These are phyloP conservation scores for Macrotus californicus DNA, from an alignment of 2,113 vertebrate species.

Conservation along the genomic window DNA sequence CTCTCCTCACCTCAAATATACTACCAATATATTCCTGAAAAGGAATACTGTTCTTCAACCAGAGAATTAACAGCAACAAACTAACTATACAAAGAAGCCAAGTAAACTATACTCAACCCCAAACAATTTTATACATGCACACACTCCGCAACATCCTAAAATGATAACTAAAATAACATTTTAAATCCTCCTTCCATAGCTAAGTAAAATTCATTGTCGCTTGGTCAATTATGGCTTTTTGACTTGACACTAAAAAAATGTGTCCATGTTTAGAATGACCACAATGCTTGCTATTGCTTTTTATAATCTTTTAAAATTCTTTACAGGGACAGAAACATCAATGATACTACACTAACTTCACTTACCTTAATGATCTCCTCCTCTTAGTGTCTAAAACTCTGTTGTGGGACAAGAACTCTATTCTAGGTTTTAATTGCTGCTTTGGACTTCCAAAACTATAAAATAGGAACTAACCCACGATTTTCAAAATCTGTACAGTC, in stretches of 20 bases:
- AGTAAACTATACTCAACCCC: background rate
- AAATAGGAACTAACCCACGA: background rate
- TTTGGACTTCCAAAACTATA: background rate
- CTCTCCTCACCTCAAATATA: background rate
- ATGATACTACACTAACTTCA: background rate
- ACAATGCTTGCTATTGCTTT: background rate
- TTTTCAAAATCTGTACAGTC: background rate
- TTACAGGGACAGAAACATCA: background rate
- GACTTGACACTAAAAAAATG: background rate
- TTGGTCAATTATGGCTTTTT: background rate
- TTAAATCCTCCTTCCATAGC: background rate
- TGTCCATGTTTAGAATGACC: background rate
- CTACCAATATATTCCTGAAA: background rate
- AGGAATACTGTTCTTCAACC: background rate
- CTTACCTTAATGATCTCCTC: background rate
- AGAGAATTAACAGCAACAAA: background rate
- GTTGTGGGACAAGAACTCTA: background rate
- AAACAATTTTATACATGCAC: background rate
- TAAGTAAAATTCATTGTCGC: background rate
- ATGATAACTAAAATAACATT: background rate
- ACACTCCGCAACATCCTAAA: background rate
- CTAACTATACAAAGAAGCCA: background rate
- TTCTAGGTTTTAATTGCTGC: background rate
- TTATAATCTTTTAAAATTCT: background rate
- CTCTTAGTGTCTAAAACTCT: background rate